Evolutionary conservation across 2,113 vertebrate genomes (phyloP).

Genomic region (Phocoena sinus): DNA sequence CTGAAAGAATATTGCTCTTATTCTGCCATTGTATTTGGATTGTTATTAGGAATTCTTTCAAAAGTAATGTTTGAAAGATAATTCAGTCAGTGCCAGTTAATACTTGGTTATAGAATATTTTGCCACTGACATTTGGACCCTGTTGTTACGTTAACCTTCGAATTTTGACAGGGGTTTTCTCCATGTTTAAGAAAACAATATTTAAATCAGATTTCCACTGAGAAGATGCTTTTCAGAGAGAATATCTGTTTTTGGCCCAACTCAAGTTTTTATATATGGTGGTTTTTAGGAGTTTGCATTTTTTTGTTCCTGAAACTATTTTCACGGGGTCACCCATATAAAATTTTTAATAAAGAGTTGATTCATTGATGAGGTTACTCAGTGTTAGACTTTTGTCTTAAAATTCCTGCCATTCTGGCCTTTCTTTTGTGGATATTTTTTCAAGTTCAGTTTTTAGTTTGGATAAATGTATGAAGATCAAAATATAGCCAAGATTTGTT

Average conservation of each 20-base stretch:
- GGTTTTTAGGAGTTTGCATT: background rate
- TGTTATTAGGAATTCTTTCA: slow-evolving; percentile 19
- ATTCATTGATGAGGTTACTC: background rate
- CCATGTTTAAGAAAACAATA: slow-evolving; percentile 25
- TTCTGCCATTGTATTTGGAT: background rate
- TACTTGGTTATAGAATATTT: slow-evolving; percentile 16
- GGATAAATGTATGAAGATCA: background rate
- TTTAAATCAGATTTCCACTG: slow-evolving; percentile 31
- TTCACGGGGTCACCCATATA: background rate
- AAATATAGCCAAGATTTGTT: slow-evolving; percentile 28
- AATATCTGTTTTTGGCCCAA: background rate
- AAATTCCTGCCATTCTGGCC: background rate
- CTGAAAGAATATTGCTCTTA: slow-evolving; percentile 4
- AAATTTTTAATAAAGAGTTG: background rate
- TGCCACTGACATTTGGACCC: background rate
- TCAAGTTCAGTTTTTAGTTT: slow-evolving; percentile 14
- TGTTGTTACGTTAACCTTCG: background rate
- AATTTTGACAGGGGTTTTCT: background rate
- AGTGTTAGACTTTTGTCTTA: slow-evolving; percentile 4
- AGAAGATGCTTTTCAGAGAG: slow-evolving; percentile 31
- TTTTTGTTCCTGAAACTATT: slow-evolving; percentile 31
- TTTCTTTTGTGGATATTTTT: slow-evolving; percentile 22
- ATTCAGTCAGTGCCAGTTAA: background rate
- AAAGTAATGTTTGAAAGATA: slow-evolving; percentile 14
- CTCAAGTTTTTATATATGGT: background rate